Evolutionary conservation across 1,140 invertebrate species (phyloP).

Genomic region (Hestina assimilis): DNA sequence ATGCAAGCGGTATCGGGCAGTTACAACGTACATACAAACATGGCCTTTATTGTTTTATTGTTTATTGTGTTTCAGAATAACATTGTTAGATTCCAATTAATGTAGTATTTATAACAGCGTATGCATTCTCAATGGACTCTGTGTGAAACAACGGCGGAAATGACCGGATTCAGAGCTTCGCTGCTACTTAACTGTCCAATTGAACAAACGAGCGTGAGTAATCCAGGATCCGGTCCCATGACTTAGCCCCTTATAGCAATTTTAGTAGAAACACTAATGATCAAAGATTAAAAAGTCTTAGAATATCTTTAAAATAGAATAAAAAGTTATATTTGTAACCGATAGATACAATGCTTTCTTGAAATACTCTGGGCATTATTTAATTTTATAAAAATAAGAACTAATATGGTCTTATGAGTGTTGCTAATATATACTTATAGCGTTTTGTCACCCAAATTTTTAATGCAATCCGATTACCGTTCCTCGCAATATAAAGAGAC

Average conservation of each 20-base stretch:
- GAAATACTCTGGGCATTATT: too few species aligned
- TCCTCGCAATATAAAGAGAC: conserved; percentile 56
- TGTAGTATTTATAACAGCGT: too few species aligned
- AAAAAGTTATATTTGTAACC: too few species aligned
- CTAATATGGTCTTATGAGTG: too few species aligned
- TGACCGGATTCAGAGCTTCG: conserved; percentile 51
- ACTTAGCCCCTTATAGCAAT: conserved; percentile 37
- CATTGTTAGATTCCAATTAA: too few species aligned
- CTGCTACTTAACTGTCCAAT: conserved; percentile 59
- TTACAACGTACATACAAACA: background rate
- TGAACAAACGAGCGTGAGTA: conserved; percentile 67
- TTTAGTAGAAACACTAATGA: too few species aligned
- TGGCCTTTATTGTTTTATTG: background rate
- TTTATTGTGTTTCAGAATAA: too few species aligned
- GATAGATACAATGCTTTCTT: too few species aligned
- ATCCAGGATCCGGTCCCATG: conserved; percentile 63
- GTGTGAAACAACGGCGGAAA: conserved; percentile 60
- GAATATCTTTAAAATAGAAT: too few species aligned
- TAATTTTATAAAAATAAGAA: too few species aligned
- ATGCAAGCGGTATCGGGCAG: background rate
- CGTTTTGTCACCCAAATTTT: conserved; percentile 29
- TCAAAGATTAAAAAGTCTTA: too few species aligned
- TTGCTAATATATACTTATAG: background rate
- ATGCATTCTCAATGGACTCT: conserved; percentile 40
- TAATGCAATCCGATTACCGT: conserved; percentile 39